phyloP scores from a whole-genome alignment of 1,140 invertebrate genomes.

The Hyles vespertilio region DNA sequence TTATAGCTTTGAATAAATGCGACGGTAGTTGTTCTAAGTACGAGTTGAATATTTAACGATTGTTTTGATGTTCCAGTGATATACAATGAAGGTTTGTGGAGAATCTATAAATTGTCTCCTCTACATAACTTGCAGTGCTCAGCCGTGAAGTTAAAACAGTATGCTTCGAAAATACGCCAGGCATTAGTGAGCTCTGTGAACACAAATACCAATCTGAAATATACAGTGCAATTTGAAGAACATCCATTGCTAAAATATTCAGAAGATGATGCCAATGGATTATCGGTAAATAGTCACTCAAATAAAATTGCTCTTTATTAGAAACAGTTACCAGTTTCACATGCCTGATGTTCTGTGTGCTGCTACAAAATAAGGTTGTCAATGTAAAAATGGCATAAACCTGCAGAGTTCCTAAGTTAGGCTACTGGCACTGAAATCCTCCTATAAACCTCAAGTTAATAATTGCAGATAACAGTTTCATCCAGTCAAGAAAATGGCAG shows the following conservation, averaged over 20 bases:
- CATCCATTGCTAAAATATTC: conserved; percentile 55
- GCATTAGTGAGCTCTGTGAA: conserved; percentile 41
- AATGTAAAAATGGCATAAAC: too few relatives aligned
- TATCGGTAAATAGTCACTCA: conserved; percentile 36
- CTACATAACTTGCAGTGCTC: conserved; percentile 56
- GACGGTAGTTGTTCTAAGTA: too few relatives aligned
- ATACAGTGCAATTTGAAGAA: conserved; percentile 45
- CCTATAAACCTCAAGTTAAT: neutral
- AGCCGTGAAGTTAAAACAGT: conserved; percentile 64
- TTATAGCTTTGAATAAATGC: too few relatives aligned
- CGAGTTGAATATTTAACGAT: neutral
- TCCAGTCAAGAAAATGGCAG: conserved; percentile 30
- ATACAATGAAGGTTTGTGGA: conserved; percentile 59
- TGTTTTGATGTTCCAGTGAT: conserved; percentile 45
- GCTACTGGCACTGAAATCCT: neutral
- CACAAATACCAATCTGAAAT: conserved; percentile 39
- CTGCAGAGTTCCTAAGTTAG: too few relatives aligned
- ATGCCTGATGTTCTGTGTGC: too few relatives aligned
- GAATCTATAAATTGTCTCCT: conserved; percentile 58
- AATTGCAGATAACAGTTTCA: conserved; percentile 52
- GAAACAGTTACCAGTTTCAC: too few relatives aligned
- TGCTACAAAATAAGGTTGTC: too few relatives aligned
- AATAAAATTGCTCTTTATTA: neutral
- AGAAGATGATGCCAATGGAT: conserved; percentile 56
- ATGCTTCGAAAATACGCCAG: conserved; percentile 62